These are phyloP conservation scores for Myotis myotis DNA, from an alignment of 2,797 vertebrate genomes.

Conservation along the genomic window DNA sequence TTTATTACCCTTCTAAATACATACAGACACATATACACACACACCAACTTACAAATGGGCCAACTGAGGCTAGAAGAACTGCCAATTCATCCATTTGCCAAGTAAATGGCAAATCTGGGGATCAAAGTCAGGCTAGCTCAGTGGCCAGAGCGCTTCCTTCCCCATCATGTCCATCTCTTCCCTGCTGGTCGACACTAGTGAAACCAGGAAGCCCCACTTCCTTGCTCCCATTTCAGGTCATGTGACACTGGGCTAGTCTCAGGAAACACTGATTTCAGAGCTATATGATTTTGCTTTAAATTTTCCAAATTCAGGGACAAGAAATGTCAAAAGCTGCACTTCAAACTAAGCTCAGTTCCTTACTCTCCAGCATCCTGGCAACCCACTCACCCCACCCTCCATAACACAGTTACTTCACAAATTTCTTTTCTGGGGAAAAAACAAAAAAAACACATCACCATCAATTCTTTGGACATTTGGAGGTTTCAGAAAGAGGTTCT, in stretches of 20 bases:
- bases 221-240: not conserved
- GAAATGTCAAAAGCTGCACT: conserved; percentile 49
- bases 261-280: conserved; percentile 13
- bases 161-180: not conserved
- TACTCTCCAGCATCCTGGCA: not conserved
- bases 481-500: not conserved
- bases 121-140: not conserved
- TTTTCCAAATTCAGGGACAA: conserved; percentile 44
- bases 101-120: not conserved
- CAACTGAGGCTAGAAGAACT: not conserved
- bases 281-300: not conserved
- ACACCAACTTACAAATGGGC: not conserved
- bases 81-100: not conserved
- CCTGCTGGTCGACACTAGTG: not conserved
- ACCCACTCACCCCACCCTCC: not conserved
- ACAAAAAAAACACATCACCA: not conserved
- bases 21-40: not conserved
- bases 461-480: not conserved
- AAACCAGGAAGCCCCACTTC: not conserved
- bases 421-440: not conserved
- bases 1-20: not conserved
- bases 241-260: not conserved
- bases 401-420: not conserved
- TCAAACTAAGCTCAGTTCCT: not conserved
- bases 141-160: not conserved